Conservation (phyloP, 2,797 vertebrate genomes). For the Sitta carolinensis region DNA sequence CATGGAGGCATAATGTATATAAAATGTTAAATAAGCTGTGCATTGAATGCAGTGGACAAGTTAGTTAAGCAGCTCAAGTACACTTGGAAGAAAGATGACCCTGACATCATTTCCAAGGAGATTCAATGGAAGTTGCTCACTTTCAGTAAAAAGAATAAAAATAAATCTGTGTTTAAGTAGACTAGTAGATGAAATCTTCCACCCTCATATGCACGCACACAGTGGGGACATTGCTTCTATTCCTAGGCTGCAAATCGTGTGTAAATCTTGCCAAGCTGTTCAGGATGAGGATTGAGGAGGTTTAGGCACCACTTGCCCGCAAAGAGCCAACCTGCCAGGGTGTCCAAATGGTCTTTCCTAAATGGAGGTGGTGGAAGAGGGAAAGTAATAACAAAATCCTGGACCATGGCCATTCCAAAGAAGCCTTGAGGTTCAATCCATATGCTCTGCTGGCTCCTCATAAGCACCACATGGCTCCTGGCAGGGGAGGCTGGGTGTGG, state of each 20-base stretch:
- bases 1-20: constrained; percentile 38
- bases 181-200: background rate
- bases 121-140: constrained; percentile 23
- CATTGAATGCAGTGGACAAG: constrained; percentile 36
- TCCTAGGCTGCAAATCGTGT: background rate
- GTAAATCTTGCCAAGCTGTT: background rate
- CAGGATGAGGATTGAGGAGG: background rate
- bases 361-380: background rate
- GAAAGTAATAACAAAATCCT: background rate
- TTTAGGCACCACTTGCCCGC: background rate
- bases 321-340: background rate
- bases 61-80: constrained; percentile 47
- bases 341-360: background rate
- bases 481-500: background rate
- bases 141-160: background rate
- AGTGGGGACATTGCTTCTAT: background rate
- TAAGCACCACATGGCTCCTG: background rate
- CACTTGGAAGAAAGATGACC: constrained; percentile 46
- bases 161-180: constrained; percentile 27
- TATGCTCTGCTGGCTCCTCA: background rate
- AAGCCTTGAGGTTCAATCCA: background rate
- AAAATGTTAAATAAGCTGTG: constrained; percentile 61
- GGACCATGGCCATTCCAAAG: background rate
- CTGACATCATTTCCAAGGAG: constrained; percentile 32
- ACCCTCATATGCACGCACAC: constrained; percentile 19